Conservation (phyloP, 1,140 invertebrate species). For the Drosophila lacertosa region DNA sequence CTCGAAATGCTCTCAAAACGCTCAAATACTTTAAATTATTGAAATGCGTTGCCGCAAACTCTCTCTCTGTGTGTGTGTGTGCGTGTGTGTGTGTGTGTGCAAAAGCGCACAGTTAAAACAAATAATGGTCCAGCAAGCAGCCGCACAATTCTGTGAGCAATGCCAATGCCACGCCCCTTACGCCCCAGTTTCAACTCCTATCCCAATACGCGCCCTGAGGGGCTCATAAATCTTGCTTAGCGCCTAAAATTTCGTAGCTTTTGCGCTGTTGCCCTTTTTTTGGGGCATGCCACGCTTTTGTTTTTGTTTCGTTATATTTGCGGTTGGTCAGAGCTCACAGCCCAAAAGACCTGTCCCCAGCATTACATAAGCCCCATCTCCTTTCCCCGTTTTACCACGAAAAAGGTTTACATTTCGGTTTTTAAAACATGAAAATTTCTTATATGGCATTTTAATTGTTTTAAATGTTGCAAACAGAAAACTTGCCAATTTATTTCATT, state of each 20-base stretch:
- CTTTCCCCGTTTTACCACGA: neutral
- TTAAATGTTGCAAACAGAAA: slow-evolving; percentile 56
- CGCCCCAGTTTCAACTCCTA: neutral
- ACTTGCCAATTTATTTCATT: slow-evolving; percentile 13
- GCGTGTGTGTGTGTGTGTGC: too few species aligned
- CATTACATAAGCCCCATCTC: too few species aligned
- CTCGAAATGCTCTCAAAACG: slow-evolving; percentile 53
- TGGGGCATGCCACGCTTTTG: neutral
- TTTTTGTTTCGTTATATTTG: slow-evolving; percentile 55
- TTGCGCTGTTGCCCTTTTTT: slow-evolving; percentile 30
- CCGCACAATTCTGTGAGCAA: slow-evolving; percentile 53
- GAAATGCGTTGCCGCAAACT: slow-evolving; percentile 61
- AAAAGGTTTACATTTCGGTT: slow-evolving; percentile 45
- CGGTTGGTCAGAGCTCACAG: slow-evolving; percentile 35
- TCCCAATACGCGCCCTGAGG: slow-evolving; percentile 19
- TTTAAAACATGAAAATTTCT: slow-evolving; percentile 27
- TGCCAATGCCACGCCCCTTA: slow-evolving; percentile 54
- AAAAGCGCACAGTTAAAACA: slow-evolving; percentile 60
- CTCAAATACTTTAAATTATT: slow-evolving; percentile 74
- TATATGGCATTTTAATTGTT: slow-evolving; percentile 75
- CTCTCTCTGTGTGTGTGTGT: too few species aligned
- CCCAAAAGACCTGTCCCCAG: neutral
- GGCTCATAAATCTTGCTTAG: slow-evolving; percentile 79
- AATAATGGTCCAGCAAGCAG: slow-evolving; percentile 33
- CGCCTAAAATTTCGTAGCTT: slow-evolving; percentile 49